Base-by-base conservation (phyloP, 1,140 invertebrate genomes). In the Drosophila setifemur region DNA sequence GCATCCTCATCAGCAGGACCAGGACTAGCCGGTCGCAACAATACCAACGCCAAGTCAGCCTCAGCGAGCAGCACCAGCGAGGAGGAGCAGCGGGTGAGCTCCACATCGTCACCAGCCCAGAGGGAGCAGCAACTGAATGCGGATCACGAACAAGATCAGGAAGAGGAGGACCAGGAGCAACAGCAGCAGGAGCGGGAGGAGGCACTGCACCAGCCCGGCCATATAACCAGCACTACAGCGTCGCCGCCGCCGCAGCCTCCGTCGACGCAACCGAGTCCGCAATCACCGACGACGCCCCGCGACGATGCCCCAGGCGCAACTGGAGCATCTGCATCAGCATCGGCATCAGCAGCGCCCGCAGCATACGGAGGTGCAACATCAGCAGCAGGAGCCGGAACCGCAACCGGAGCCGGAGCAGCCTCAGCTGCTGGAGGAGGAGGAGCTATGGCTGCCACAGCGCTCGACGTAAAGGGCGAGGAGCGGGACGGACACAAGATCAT, bases 151-250 rank as follows among this genome's bases (percentile, higher is more conserved):
- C 55, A 43, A 19, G 48, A 49, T 11, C 58, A 40, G 7, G 48
- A 57, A n/a, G 40, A 73, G 12, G 45, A 53, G 12, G 44, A 58
- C 33, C 57, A 76, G 5, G 25, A 52, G 7, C 61, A 54, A 4
- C 52, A 76, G 11, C 37, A 54, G 9, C 64, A 44, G 16, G 50
- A 53, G 40, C 26, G 43, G 26, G 40, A 71, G 19, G 49, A 26
- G 28, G 47, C 21, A 9, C 45, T 35, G 26, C 70, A 54, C 2
- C 70, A 73, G 44, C 71, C 67, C 44, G 78, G 77, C 3, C 81
- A 86, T 68, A 85, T 85, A 85, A 85, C 81, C 52, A 85, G 81
- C 67, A 85, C 81, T 31, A 85, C 81, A 68, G 75, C 81, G 83
- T 86, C 81, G 72, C 81, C 81, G 40, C 81, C 81, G 64, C 79